phyloP scores from a whole-genome alignment of 2,113 vertebrate genomes.

The Abramis brama region DNA sequence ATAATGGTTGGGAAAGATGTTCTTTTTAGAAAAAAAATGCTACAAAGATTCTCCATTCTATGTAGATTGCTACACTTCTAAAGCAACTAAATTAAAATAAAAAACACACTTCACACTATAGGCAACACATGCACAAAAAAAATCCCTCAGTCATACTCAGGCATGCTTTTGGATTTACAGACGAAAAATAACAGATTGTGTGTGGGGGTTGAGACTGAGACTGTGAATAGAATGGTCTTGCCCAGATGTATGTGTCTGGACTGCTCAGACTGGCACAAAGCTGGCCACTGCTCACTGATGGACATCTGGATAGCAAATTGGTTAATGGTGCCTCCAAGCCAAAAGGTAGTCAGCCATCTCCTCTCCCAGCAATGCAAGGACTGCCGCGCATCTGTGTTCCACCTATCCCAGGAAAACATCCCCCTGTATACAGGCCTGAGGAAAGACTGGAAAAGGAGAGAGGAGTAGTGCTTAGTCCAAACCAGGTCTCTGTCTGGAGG shows the following conservation, averaged over 20 bases:
- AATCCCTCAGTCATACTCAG: not conserved
- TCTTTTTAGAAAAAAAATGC: not conserved
- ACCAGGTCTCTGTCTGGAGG: conserved; percentile 36
- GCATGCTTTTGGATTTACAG: conserved; percentile 27
- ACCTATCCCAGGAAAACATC: conserved; percentile 58
- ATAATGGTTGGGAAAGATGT: not conserved
- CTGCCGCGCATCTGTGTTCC: conserved; percentile 64
- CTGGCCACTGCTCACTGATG: conserved; percentile 61
- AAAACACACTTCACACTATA: not conserved
- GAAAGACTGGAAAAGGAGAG: conserved; percentile 40
- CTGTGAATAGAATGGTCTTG: conserved; percentile 41
- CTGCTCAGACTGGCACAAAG: conserved; percentile 57
- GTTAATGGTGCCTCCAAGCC: conserved; percentile 71
- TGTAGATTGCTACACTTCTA: not conserved
- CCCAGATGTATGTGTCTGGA: conserved; percentile 62
- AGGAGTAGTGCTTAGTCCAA: conserved; percentile 33
- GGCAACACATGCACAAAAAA: not conserved
- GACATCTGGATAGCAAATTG: conserved; percentile 71
- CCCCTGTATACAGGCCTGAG: conserved; percentile 46
- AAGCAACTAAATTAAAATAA: not conserved
- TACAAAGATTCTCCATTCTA: not conserved
- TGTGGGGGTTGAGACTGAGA: conserved; percentile 50
- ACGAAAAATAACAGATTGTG: conserved; percentile 56
- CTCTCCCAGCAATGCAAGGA: conserved; percentile 59
- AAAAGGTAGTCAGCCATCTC: conserved; percentile 69